phyloP scores from a whole-genome alignment of 2,888 invertebrate species.

The Callosobruchus maculatus region DNA sequence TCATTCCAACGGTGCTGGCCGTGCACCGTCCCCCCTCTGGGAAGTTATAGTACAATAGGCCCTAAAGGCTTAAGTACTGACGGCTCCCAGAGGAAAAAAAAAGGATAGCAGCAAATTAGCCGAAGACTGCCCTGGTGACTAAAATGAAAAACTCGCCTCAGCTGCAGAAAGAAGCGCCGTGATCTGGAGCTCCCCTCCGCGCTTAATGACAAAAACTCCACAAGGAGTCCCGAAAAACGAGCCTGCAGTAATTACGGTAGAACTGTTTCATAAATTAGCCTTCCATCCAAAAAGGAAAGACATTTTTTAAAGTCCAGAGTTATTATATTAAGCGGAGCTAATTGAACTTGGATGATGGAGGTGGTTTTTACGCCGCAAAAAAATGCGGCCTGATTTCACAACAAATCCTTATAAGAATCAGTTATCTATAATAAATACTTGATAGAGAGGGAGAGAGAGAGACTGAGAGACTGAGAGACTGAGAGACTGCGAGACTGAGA shows the following conservation, averaged over 20 bases:
- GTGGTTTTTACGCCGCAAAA: too few relatives aligned
- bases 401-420: too few relatives aligned
- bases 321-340: not conserved
- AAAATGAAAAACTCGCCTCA: not conserved
- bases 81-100: too few relatives aligned
- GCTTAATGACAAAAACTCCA: not conserved
- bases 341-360: not conserved
- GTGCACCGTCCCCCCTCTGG: too few relatives aligned
- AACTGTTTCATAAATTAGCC: not conserved
- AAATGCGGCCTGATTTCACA: too few relatives aligned
- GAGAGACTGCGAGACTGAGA: not conserved
- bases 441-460: not conserved
- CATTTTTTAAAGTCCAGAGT: not conserved
- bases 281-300: not conserved
- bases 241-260: not conserved
- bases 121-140: not conserved
- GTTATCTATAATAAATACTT: too few relatives aligned
- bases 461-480: not conserved
- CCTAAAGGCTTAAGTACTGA: too few relatives aligned
- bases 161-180: not conserved
- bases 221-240: not conserved
- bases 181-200: not conserved
- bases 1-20: too few relatives aligned
- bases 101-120: too few relatives aligned
- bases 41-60: too few relatives aligned